Base-by-base conservation (phyloP, 1,140 invertebrate genomes). In the Drosophila miranda region DNA sequence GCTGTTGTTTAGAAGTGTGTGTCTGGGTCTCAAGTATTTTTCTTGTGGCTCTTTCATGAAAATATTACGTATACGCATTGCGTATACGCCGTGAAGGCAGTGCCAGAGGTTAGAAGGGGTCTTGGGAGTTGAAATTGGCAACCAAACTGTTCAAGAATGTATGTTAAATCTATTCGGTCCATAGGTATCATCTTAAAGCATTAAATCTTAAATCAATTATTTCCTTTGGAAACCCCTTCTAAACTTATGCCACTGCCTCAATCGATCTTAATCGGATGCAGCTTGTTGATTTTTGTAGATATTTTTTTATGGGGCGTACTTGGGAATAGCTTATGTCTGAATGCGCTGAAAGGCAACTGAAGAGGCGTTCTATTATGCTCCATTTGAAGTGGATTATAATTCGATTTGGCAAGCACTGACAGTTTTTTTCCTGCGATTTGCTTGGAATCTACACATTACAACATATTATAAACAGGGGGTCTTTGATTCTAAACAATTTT, bases 41-140 rank as follows among this genome's bases (percentile, higher is more conserved):
- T 41, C 34, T 19, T 52, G 44, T 8, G 28, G n/a, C 50, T 23
- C 8, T 38, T 55, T 34, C 58, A 48, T 48, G 58, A 59, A 38
- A 73, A 73, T 60, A 82, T 78, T 84, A 62, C 51, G 80, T 68
- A 86, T 86, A 84, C 81, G 72, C 81, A 75, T 53, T 73, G 48
- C 70, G 70, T 73, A 73, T 73, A 28, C 68, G 58, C 34, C 9
- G 23, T 14, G 16, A 0, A 8, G 13, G 5, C 60, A 30, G 34
- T 13, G 42, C 14, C 23, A 42, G 38, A 8, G 41, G 7, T 14
- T 13, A 0, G 4, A 34, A 14, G 38, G 34, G 57, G 16, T 38
- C 9, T 28, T 9, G 6, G 7, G 2, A 11, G 6, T 21, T 16
- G 2, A 11, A 13, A 21, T 23, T 48, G 16, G 1, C 14, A 26